phyloP scores from a whole-genome alignment of 2,888 invertebrate species.

The Ephialtes manifestator region DNA sequence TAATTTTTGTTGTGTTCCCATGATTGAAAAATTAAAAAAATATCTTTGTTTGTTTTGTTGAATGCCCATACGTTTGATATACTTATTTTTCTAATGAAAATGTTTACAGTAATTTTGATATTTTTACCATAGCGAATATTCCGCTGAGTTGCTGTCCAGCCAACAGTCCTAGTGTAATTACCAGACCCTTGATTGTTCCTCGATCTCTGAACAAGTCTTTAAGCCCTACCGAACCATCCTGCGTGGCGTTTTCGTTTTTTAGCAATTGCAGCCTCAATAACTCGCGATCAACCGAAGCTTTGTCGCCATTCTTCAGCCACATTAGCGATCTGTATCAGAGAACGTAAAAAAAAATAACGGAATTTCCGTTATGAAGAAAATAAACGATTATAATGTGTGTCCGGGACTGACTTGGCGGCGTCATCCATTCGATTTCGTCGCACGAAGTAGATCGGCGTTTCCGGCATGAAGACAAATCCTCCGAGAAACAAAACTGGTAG shows the following conservation, averaged over 20 bases:
- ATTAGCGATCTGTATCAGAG: conserved; percentile 75
- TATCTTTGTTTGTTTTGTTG: no score
- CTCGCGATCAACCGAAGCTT: conserved; percentile 77
- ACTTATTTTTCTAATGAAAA: no score
- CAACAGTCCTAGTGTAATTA: conserved; percentile 83
- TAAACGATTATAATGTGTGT: neutral
- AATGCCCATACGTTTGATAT: no score
- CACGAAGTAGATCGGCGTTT: conserved; percentile 87
- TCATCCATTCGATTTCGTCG: conserved; percentile 83
- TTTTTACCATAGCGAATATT: conserved; percentile 84
- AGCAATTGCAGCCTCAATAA: conserved; percentile 76
- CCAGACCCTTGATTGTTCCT: conserved; percentile 82
- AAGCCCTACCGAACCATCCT: conserved; percentile 71
- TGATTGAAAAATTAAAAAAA: no score
- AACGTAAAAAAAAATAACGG: neutral
- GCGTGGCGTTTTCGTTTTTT: conserved; percentile 73
- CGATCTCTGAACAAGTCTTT: conserved; percentile 83
- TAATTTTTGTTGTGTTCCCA: no score
- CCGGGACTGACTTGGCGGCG: conserved; percentile 79
- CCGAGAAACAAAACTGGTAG: conserved; percentile 85
- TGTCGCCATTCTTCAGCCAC: conserved; percentile 80
- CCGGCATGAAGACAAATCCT: conserved; percentile 86
- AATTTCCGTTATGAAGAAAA: neutral
- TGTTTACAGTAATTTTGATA: neutral
- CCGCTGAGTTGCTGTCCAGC: conserved; percentile 86